These are phyloP conservation scores for Stercorarius parasiticus DNA, from an alignment of 2,113 vertebrate genomes.

Conservation along the genomic window DNA sequence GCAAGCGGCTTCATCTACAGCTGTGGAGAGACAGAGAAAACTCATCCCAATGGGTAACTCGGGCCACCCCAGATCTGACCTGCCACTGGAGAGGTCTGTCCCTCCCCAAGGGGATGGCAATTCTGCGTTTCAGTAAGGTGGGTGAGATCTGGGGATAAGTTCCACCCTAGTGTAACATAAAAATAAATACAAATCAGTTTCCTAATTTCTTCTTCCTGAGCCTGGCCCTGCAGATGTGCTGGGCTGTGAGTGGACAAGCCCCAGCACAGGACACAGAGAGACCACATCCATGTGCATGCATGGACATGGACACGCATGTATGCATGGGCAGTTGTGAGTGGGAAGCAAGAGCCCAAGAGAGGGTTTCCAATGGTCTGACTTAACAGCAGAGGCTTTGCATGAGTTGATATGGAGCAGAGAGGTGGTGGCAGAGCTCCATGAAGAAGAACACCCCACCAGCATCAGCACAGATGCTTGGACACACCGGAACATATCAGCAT, in stretches of 20 bases:
- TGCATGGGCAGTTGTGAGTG: accelerated
- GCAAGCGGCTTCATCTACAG: neutral
- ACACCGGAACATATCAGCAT: neutral
- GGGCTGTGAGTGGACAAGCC: neutral
- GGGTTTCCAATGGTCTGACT: neutral
- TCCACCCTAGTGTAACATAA: neutral
- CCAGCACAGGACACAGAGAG: neutral
- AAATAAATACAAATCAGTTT: neutral
- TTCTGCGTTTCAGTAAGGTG: neutral
- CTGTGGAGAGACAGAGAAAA: neutral
- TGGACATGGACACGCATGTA: accelerated
- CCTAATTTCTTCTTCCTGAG: neutral
- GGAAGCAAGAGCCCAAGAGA: neutral
- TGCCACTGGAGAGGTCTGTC: neutral
- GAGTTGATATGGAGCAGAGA: neutral
- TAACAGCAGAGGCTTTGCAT: neutral
- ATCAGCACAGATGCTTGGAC: neutral
- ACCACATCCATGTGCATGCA: accelerated
- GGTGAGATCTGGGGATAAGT: neutral
- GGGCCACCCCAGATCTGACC: neutral
- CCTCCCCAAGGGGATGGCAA: neutral
- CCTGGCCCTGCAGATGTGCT: neutral
- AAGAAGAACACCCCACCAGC: neutral
- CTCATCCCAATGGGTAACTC: accelerated
- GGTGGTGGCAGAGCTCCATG: neutral